Conservation (phyloP, 2,888 invertebrate species). For the Morpho achilles region DNA sequence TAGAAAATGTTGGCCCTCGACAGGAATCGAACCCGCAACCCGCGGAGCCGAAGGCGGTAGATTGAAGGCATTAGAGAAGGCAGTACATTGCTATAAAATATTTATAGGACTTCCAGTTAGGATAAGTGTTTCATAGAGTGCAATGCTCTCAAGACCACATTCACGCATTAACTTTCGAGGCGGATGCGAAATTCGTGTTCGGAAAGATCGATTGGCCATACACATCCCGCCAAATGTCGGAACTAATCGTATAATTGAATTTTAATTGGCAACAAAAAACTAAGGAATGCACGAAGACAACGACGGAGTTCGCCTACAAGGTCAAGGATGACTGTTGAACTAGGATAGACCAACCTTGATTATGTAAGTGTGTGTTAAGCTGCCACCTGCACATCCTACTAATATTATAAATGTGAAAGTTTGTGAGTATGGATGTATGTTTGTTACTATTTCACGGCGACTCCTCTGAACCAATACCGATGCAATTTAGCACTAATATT, state of each 20-base stretch:
- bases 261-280: constrained; percentile 24
- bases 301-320: constrained; percentile 6
- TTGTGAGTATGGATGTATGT: too few species aligned
- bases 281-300: constrained; percentile 21
- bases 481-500: too few species aligned
- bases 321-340: constrained; percentile 23
- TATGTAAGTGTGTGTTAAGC: background rate
- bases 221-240: constrained; percentile 21
- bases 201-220: constrained; percentile 26
- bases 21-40: too few species aligned
- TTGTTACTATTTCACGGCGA: too few species aligned
- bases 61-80: too few species aligned
- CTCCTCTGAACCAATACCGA: too few species aligned
- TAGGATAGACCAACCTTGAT: background rate
- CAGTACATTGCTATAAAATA: too few species aligned
- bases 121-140: too few species aligned
- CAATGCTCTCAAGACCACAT: background rate
- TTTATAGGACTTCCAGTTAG: too few species aligned
- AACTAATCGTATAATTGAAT: constrained; percentile 27
- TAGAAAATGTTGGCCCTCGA: too few species aligned
- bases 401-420: too few species aligned
- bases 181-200: constrained; percentile 24
- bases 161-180: constrained; percentile 6
- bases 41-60: too few species aligned
- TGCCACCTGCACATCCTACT: background rate